Evolutionary conservation across 2,113 vertebrate species (phyloP).

Genomic region (Oreamnos americanus): DNA sequence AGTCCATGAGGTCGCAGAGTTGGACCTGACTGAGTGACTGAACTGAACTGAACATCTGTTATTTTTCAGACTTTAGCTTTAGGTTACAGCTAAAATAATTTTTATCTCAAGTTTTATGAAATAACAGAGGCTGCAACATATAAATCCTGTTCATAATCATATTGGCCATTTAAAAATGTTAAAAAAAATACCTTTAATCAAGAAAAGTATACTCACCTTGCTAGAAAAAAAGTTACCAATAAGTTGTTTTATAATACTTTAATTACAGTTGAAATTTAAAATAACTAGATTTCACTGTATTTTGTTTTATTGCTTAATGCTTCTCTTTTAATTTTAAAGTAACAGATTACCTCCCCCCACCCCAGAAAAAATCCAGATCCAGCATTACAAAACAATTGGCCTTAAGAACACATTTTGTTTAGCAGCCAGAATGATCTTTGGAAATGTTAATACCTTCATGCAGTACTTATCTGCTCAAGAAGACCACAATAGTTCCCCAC

Average conservation of each 20-base stretch:
- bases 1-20: background rate
- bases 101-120: slow-evolving; percentile 36
- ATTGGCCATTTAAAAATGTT: background rate
- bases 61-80: background rate
- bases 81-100: background rate
- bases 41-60: background rate
- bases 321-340: background rate
- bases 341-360: background rate
- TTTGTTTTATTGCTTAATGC: background rate
- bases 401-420: background rate
- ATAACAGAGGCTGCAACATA: slow-evolving; percentile 20
- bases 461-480: background rate
- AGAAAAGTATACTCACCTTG: background rate
- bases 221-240: slow-evolving; percentile 46
- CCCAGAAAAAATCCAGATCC: background rate
- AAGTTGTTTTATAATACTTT: slow-evolving; percentile 43
- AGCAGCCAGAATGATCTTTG: background rate
- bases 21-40: background rate
- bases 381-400: background rate
- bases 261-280: slow-evolving; percentile 26
- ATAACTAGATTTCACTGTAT: background rate
- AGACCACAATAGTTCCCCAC: background rate
- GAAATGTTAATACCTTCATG: background rate
- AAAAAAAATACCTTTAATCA: slow-evolving; percentile 37
- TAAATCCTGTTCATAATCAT: background rate